Percentiles rank a stretch among this genome's conserved stretches.
These are phyloP conservation scores for Dinocampus coccinellae DNA, from an alignment of 2,888 invertebrate genomes.

Conservation along the genomic window DNA sequence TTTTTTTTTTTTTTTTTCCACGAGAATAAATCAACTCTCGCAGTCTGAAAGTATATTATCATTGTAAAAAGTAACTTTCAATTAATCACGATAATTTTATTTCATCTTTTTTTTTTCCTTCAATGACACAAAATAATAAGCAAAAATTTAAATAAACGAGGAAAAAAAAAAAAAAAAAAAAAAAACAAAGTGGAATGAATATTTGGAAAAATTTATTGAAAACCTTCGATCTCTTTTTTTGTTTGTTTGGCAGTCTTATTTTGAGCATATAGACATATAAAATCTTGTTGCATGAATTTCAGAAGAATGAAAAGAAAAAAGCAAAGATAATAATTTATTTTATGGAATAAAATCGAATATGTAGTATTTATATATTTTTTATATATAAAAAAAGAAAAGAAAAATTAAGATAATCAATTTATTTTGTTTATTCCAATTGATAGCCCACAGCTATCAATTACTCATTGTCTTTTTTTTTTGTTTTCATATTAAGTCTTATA, in stretches of 20 bases:
- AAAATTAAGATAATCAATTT: conserved; percentile 16
- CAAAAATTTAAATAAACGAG: not conserved
- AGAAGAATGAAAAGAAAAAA: not conserved
- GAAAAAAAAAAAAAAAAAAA: not conserved
- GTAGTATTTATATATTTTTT: too few species aligned
- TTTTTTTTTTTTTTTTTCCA: too few species aligned
- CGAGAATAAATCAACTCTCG: conserved; percentile 21
- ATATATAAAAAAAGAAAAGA: conserved; percentile 29
- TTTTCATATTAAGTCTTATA: not conserved
- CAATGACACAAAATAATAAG: not conserved
- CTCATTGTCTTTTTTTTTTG: conserved; percentile 17
- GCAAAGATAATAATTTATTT: too few species aligned
- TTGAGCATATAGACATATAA: conserved; percentile 34
- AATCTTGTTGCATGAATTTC: conserved; percentile 13
- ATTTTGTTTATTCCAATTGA: conserved; percentile 9
- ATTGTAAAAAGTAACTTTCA: conserved; percentile 22
- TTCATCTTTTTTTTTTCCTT: conserved; percentile 11
- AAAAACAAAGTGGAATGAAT: not conserved
- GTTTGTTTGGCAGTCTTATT: conserved; percentile 39
- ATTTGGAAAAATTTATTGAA: not conserved
- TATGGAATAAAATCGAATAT: too few species aligned
- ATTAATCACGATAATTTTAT: not conserved
- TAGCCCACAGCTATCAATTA: conserved; percentile 1
- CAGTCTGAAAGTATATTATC: conserved; percentile 28
- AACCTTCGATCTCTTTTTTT: conserved; percentile 18